Conservation (phyloP, 1,140 invertebrate species). For the Choristoneura fumiferana region DNA sequence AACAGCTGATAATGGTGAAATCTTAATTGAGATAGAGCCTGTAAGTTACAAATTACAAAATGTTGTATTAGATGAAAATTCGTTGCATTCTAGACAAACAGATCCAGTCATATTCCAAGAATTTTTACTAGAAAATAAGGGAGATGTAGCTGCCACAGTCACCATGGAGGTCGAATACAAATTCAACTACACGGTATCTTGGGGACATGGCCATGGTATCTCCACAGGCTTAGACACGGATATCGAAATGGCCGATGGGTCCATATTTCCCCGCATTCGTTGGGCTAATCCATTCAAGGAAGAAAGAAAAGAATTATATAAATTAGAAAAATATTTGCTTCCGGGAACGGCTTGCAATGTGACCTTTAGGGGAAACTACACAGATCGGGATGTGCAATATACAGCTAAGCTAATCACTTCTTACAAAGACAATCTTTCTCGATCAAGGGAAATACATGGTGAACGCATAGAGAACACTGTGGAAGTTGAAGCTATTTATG, state of each 20-base stretch:
- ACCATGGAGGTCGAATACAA: constrained; percentile 85
- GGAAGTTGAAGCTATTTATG: constrained; percentile 83
- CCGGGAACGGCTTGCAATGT: constrained; percentile 89
- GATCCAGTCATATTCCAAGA: constrained; percentile 79
- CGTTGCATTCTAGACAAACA: constrained; percentile 75
- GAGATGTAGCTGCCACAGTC: constrained; percentile 76
- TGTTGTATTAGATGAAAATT: constrained; percentile 81
- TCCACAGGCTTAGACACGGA: constrained; percentile 86
- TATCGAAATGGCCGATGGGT: constrained; percentile 81
- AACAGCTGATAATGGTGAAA: constrained; percentile 83
- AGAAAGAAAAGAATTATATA: constrained; percentile 79
- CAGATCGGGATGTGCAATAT: constrained; percentile 85
- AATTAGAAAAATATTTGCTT: constrained; percentile 81
- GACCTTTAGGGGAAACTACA: constrained; percentile 84
- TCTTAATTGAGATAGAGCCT: constrained; percentile 88
- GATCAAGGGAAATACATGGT: constrained; percentile 74
- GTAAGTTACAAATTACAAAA: constrained; percentile 84
- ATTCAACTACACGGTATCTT: constrained; percentile 84
- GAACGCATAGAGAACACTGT: constrained; percentile 82
- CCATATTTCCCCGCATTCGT: constrained; percentile 79
- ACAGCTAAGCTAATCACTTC: constrained; percentile 83
- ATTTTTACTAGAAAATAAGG: constrained; percentile 82
- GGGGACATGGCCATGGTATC: constrained; percentile 88
- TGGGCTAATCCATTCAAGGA: constrained; percentile 83
- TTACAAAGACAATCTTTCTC: constrained; percentile 81